Base-by-base conservation (phyloP, 2,113 vertebrate genomes). In the Alethe castanea region DNA sequence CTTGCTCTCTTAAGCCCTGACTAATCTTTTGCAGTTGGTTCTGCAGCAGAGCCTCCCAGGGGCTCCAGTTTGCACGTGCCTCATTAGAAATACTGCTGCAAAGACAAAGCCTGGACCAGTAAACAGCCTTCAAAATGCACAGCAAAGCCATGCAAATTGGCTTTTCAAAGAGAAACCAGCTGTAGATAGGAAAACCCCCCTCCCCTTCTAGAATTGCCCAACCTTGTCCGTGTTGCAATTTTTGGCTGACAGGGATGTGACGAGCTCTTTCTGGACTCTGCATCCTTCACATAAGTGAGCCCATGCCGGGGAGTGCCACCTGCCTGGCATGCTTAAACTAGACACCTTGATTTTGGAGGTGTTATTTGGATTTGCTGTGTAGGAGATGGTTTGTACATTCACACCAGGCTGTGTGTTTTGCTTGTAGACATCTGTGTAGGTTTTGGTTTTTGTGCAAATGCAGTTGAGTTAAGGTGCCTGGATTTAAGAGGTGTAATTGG, bases 21-120 rank as follows among this genome's bases (percentile, higher is more conserved):
- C 92, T 95, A 91, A 95, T 96, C 94, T 96, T 88, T 91, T 88
- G 81, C 94, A 96, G 79, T 95, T 31, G 2, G 89, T 92, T 95
- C 92, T 92, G 85, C 92, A 94, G 82, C 92, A 86, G 22, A 88
- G 65, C 89, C 91, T 92, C 91, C 44, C 2, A 2, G 57, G 92
- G 95, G 40, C 54, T 88, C 67, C 54, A 13, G 67, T 93, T 90
- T 78, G 71, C 88, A 56, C 56, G 42, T 1, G 2, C 79, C 88
- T 93, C 1, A 14, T 95, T 96, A 81, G 85, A 93, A 90, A 93
- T 93, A 85, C 92, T 90, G 92, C 67, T 89, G 76, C 79, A 59
- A 88, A 93, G 79, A 94, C 94, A 94, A 88, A 96, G 71, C 57
- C 60, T 60, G 65, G 64, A 23, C 85, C 0, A 0, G 74, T 80